Base-by-base conservation (phyloP, 2,113 vertebrate species). In the Megaceryle maxima region DNA sequence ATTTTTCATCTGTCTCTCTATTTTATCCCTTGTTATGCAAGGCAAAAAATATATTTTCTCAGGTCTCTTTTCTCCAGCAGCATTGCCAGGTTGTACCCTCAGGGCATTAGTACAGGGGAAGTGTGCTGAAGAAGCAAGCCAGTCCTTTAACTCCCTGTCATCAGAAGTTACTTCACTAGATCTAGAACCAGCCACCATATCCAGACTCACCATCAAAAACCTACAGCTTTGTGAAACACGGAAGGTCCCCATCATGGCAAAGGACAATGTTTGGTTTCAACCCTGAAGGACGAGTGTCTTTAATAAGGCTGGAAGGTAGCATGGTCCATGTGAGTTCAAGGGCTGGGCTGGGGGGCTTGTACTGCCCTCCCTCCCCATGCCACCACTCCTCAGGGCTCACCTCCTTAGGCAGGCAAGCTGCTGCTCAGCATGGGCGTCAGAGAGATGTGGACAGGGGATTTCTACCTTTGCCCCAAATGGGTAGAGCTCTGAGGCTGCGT, bases 301-400 rank as follows among this genome's bases (percentile, higher is more conserved):
- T 16, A 68, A 48, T 11, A 20, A 87, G 21, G 24, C 17, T 76
- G 62, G 33, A 78, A 82, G 55, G 68, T 28, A 59, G 44, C 53
- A 26, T 0, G 6, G 55, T 14, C 60, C 3, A 1, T 31, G 31
- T 0, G 14, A 56, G 24, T n/a, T 44, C 14, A 56, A 72, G 43
- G 0, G 7, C 5, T 1, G 1, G 33, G n/a, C 31, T 4, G 3
- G 16, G 13, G 51, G 5, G 4, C 16, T 62, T 19, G 59, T 12
- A 15, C 44, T 73, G 57, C 41, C n/a, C 50, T 76, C 24, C 10
- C 10, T 55, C 20, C 9, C 50, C 2, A 1, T 1, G 5, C 50
- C 8, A 2, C 48, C 1, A 48, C 13, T 94, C 18, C 82, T 56
- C 73, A 44, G 35, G 80, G 37, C 70, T 78, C 48, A 26, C 12